phyloP scores from a whole-genome alignment of 2,797 vertebrate genomes.

The Rhyacichthys aspro region DNA sequence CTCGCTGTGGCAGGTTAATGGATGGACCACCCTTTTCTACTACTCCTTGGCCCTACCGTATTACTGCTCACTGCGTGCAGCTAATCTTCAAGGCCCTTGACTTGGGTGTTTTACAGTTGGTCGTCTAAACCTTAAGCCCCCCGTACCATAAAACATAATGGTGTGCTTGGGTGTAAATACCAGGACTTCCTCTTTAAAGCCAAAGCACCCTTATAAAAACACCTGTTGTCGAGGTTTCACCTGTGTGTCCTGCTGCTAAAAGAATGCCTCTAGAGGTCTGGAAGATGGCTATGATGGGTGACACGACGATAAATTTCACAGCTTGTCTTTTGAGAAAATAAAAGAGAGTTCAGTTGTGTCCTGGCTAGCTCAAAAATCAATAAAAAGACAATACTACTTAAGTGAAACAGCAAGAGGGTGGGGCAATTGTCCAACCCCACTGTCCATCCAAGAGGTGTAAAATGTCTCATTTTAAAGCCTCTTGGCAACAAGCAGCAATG shows the following conservation, averaged over 20 bases:
- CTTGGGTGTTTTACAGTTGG: conserved; percentile 73
- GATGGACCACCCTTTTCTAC: conserved; percentile 60
- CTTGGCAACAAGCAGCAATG: not conserved
- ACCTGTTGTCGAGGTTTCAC: conserved; percentile 71
- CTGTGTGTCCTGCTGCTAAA: conserved; percentile 32
- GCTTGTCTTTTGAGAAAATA: conserved; percentile 36
- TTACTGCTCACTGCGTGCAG: conserved; percentile 49
- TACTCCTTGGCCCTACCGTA: conserved; percentile 42
- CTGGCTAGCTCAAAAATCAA: conserved; percentile 24
- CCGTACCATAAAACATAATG: conserved; percentile 77
- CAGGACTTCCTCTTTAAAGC: conserved; percentile 70
- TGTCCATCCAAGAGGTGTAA: conserved; percentile 11
- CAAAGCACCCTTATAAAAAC: conserved; percentile 69
- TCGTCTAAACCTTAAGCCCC: conserved; percentile 73
- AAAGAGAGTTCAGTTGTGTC: conserved; percentile 29
- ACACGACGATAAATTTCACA: conserved; percentile 22
- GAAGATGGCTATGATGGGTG: conserved; percentile 34
- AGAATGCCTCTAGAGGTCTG: conserved; percentile 22
- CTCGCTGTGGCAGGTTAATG: conserved; percentile 68
- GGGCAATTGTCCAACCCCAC: conserved; percentile 3
- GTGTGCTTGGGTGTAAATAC: conserved; percentile 71
- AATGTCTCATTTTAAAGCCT: conserved; percentile 18
- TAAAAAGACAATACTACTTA: not conserved
- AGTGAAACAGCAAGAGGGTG: not conserved
- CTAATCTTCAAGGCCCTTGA: conserved; percentile 63